phyloP scores from a whole-genome alignment of 2,888 invertebrate genomes.

The Cephus pulcher region DNA sequence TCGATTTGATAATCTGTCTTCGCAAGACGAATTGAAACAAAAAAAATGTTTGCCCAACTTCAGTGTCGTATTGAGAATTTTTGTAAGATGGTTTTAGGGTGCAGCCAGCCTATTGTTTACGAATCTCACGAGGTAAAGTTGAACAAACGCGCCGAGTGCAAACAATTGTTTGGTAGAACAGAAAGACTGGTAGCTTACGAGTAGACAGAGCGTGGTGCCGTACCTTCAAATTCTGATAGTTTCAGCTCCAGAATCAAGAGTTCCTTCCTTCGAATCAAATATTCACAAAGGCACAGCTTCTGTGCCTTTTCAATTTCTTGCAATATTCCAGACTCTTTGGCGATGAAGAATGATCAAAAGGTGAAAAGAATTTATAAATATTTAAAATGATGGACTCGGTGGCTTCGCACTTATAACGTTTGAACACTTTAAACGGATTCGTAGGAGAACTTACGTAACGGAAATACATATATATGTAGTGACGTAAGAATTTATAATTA shows the following conservation, averaged over 20 bases:
- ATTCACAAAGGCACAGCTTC: neutral
- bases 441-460: neutral
- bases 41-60: neutral
- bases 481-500: no score
- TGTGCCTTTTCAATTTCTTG: no score
- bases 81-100: neutral
- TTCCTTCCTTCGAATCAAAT: neutral
- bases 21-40: neutral
- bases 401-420: neutral
- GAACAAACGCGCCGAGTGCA: neutral
- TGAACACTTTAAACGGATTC: neutral
- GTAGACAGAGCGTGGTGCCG: neutral
- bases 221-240: neutral
- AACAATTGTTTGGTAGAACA: neutral
- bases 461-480: no score
- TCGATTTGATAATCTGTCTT: neutral
- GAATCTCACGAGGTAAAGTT: neutral
- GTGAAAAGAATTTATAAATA: neutral
- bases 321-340: neutral
- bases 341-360: neutral
- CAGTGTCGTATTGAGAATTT: neutral
- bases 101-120: neutral
- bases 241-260: no score
- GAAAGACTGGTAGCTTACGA: neutral
- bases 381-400: neutral